phyloP scores from a whole-genome alignment of 2,888 invertebrate genomes.

The Drosophila merina region DNA sequence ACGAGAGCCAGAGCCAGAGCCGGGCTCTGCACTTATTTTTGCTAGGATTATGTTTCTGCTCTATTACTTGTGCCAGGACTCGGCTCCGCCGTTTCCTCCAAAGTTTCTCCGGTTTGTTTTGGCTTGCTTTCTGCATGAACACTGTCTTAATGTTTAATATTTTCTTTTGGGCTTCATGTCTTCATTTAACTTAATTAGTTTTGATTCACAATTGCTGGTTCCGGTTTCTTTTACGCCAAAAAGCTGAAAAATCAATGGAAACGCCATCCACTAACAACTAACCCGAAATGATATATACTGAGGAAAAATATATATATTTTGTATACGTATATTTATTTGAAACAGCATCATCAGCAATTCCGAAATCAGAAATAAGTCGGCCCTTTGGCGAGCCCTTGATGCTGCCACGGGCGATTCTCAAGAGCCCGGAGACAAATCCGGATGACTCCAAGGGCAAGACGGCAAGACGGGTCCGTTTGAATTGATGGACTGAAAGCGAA shows the following conservation, averaged over 20 bases:
- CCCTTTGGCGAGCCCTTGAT: slow-evolving; percentile 93
- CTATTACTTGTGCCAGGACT: slow-evolving; percentile 60
- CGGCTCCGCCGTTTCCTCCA: slow-evolving; percentile 11
- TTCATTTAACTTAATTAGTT: slow-evolving; percentile 73
- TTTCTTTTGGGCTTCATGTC: slow-evolving; percentile 56
- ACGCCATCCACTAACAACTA: slow-evolving; percentile 12
- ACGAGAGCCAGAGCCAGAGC: not conserved
- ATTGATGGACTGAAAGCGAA: slow-evolving; percentile 19
- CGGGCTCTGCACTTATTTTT: slow-evolving; percentile 51
- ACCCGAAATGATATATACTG: not conserved
- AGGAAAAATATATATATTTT: slow-evolving; percentile 4
- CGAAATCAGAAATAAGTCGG: slow-evolving; percentile 85
- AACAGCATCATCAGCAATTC: slow-evolving; percentile 31
- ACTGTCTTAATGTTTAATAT: slow-evolving; percentile 67
- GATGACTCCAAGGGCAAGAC: slow-evolving; percentile 54
- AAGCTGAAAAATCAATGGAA: slow-evolving; percentile 16
- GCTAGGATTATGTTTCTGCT: slow-evolving; percentile 65
- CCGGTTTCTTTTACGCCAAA: not conserved
- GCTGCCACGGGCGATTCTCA: slow-evolving; percentile 82
- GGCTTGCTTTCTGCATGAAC: slow-evolving; percentile 67
- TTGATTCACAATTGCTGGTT: slow-evolving; percentile 49
- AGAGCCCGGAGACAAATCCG: slow-evolving; percentile 46
- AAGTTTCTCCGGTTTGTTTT: slow-evolving; percentile 24
- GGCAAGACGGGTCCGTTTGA: slow-evolving; percentile 53
- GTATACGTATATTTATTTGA: slow-evolving; percentile 8